phyloP scores from a whole-genome alignment of 2,797 vertebrate genomes.

The Pangasius djambal region DNA sequence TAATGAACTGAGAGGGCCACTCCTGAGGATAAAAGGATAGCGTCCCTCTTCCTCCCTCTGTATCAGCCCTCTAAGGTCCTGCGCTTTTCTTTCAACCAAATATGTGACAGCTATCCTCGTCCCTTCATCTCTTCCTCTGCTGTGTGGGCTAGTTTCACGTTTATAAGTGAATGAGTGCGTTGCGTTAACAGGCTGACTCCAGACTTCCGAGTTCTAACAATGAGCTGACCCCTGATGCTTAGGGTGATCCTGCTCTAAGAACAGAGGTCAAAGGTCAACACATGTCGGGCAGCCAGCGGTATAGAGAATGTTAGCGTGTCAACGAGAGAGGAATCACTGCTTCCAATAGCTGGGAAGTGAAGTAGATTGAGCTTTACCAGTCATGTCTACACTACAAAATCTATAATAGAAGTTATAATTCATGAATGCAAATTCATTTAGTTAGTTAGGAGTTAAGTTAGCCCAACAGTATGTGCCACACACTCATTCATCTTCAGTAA shows the following conservation, averaged over 20 bases:
- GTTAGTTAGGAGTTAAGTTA: not conserved
- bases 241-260: slow-evolving; percentile 29
- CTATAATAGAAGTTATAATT: not conserved
- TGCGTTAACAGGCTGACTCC: slow-evolving; percentile 65
- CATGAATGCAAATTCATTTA: not conserved
- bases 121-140: slow-evolving; percentile 12
- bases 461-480: not conserved
- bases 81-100: slow-evolving; percentile 34
- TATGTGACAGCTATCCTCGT: slow-evolving; percentile 7
- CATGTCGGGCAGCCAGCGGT: slow-evolving; percentile 53
- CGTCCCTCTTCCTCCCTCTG: not conserved
- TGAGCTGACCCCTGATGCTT: slow-evolving; percentile 58
- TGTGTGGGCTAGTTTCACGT: slow-evolving; percentile 67
- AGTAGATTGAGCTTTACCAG: not conserved
- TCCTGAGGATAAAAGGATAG: slow-evolving; percentile 17
- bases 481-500: not conserved
- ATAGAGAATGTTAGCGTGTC: slow-evolving; percentile 1
- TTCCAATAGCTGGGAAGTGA: not conserved
- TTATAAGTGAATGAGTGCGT: slow-evolving; percentile 70
- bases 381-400: not conserved
- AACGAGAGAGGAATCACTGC: not conserved
- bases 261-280: slow-evolving; percentile 63
- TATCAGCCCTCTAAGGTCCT: slow-evolving; percentile 48
- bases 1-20: slow-evolving; percentile 53
- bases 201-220: slow-evolving; percentile 65